These are phyloP conservation scores for Psylliodes chrysocephalus DNA, from an alignment of 2,888 invertebrate genomes.

Conservation along the genomic window DNA sequence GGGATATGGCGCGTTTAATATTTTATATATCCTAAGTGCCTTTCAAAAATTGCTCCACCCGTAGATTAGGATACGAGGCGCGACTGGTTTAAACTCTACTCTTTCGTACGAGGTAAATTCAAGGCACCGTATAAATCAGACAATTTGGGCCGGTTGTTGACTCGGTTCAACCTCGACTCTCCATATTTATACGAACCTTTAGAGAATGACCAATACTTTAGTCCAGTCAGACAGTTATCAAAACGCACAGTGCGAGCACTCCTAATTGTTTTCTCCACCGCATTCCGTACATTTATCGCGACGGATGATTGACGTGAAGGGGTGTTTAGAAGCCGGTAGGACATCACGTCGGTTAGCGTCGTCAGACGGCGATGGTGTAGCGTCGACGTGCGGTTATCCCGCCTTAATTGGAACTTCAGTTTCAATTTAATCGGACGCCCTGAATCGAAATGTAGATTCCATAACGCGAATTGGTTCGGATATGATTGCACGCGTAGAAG, in stretches of 20 bases:
- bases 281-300: conserved; percentile 34
- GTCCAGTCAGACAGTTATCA: neutral
- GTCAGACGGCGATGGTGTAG: conserved; percentile 31
- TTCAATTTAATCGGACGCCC: conserved; percentile 49
- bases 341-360: conserved; percentile 25
- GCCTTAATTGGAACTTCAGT: conserved; percentile 42
- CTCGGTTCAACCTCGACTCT: no score
- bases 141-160: no score
- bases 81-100: no score
- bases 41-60: no score
- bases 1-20: no score
- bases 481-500: neutral
- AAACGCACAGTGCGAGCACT: conserved; percentile 1
- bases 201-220: no score
- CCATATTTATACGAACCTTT: no score
- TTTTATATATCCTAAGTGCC: no score
- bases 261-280: conserved; percentile 40
- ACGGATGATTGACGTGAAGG: conserved; percentile 35
- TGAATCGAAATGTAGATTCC: conserved; percentile 7
- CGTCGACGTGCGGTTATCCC: conserved; percentile 28
- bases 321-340: conserved; percentile 12
- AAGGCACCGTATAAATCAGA: no score
- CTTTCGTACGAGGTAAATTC: no score
- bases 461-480: neutral
- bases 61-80: no score